A percentile compares a stretch with the other conserved stretches of the same genome.
These are phyloP conservation scores for Syngnathus scovelli DNA, from an alignment of 2,113 vertebrate species.

Conservation along the genomic window DNA sequence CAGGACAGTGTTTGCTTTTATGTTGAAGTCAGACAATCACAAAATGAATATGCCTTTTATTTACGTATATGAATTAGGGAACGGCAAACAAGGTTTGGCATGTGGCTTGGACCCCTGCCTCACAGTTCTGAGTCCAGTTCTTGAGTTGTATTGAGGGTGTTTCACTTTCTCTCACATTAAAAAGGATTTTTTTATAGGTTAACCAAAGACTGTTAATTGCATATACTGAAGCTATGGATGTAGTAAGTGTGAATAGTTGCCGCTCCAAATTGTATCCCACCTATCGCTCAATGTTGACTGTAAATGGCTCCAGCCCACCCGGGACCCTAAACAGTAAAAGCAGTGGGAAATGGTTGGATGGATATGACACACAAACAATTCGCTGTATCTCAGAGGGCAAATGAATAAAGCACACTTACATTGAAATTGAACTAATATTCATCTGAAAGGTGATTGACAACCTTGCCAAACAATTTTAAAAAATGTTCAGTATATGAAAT, in stretches of 20 bases:
- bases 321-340: neutral
- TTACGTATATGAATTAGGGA: neutral
- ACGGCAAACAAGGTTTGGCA: neutral
- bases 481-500: too few species aligned
- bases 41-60: neutral
- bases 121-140: neutral
- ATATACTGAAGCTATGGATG: neutral
- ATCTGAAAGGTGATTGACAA: neutral
- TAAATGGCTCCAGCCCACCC: neutral
- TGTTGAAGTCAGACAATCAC: slow-evolving; percentile 17
- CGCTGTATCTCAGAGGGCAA: neutral
- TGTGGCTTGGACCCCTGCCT: neutral
- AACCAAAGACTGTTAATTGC: neutral
- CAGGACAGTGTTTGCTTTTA: slow-evolving; percentile 14
- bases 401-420: neutral
- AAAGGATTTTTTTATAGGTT: neutral
- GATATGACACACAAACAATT: neutral
- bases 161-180: neutral
- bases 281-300: neutral
- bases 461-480: too few species aligned
- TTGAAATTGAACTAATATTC: neutral
- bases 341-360: neutral
- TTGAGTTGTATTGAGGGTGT: neutral
- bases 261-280: neutral
- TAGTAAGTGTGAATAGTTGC: neutral